Conservation (phyloP, 2,113 vertebrate genomes). For the Alethe castanea region DNA sequence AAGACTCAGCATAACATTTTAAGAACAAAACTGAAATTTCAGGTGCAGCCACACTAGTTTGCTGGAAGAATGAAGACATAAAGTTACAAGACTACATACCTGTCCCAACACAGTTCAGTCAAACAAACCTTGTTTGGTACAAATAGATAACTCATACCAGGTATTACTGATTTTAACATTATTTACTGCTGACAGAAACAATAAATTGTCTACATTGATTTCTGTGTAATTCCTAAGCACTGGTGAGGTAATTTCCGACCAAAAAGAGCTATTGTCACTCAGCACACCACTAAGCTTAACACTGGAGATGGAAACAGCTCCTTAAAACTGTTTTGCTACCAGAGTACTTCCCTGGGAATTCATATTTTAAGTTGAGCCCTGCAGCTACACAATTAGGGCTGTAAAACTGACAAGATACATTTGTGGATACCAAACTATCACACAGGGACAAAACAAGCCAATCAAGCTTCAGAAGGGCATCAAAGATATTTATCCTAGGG, state of each 20-base stretch:
- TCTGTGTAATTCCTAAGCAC: background rate
- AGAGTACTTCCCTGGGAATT: background rate
- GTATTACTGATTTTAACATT: background rate
- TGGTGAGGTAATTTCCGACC: background rate
- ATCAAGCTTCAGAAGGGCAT: background rate
- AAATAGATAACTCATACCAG: background rate
- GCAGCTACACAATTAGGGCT: background rate
- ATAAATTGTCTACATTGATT: background rate
- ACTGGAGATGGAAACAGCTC: background rate
- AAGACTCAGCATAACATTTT: background rate
- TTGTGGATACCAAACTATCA: background rate
- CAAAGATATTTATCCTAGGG: background rate
- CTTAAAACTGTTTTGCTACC: background rate
- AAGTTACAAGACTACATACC: background rate
- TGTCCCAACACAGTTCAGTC: background rate
- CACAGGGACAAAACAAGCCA: background rate
- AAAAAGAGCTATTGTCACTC: background rate
- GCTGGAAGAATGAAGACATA: background rate
- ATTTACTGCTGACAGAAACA: background rate
- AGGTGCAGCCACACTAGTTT: background rate
- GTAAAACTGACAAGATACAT: background rate
- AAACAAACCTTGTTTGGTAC: background rate
- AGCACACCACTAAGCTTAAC: background rate
- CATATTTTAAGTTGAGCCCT: background rate
- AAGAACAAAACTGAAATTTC: background rate